Conservation (phyloP, 2,113 vertebrate genomes). For the Phylloscopus whistleri region DNA sequence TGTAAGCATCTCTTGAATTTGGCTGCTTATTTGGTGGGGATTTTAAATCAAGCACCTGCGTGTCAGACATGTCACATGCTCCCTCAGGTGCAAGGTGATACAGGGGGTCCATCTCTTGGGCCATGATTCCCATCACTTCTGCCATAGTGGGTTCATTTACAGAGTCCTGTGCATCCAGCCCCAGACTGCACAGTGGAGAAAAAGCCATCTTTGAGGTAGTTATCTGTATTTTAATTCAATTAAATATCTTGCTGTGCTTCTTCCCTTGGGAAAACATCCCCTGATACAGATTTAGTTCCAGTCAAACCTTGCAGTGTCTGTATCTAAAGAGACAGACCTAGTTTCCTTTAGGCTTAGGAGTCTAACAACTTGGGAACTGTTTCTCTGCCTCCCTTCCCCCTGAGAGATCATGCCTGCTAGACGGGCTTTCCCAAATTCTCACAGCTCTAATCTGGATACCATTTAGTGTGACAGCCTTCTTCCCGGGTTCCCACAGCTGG, state of each 20-base stretch:
- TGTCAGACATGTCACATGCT: background rate
- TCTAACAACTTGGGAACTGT: conserved; percentile 37
- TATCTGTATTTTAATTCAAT: background rate
- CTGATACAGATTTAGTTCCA: background rate
- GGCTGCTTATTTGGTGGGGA: background rate
- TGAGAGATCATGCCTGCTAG: conserved; percentile 62
- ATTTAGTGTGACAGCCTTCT: conserved; percentile 80
- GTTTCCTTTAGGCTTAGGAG: conserved; percentile 22
- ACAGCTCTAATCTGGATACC: conserved; percentile 81
- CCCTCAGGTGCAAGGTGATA: background rate
- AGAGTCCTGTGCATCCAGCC: background rate
- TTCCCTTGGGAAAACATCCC: conserved; percentile 44
- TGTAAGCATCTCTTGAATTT: background rate
- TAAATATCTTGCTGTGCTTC: background rate
- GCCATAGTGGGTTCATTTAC: background rate
- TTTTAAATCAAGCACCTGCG: background rate
- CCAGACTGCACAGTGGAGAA: background rate
- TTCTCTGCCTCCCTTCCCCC: background rate
- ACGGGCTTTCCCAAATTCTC: conserved; percentile 80
- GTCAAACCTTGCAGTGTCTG: background rate
- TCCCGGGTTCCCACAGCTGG: conserved; percentile 89
- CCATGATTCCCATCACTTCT: background rate
- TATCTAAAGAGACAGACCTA: conserved; percentile 24
- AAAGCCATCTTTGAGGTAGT: background rate
- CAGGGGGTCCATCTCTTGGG: background rate